These are phyloP conservation scores for Ornithorhynchus anatinus DNA, from an alignment of 2,113 vertebrate species.

Conservation along the genomic window DNA sequence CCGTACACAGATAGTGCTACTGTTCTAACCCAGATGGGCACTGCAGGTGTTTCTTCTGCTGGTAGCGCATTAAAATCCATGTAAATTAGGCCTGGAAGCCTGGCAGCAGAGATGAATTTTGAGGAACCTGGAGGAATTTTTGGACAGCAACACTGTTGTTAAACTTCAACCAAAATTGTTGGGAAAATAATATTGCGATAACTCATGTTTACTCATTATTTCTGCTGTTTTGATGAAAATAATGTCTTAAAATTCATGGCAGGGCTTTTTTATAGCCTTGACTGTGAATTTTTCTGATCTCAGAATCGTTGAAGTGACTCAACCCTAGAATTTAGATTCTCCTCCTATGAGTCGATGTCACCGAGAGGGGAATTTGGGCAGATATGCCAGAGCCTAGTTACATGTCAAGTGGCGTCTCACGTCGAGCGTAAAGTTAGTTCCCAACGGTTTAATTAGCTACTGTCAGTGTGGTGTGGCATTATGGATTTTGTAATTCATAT, in stretches of 20 bases:
- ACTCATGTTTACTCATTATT: too few relatives aligned
- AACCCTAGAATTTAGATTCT: neutral
- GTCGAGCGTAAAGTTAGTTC: neutral
- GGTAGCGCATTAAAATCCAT: too few relatives aligned
- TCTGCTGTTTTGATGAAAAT: conserved; percentile 51
- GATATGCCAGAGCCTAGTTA: neutral
- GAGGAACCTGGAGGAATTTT: too few relatives aligned
- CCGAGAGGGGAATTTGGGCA: neutral
- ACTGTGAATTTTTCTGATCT: conserved; percentile 35
- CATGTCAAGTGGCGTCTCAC: neutral
- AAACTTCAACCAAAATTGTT: too few relatives aligned
- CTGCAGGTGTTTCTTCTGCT: too few relatives aligned
- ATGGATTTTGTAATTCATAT: neutral
- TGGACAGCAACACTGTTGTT: too few relatives aligned
- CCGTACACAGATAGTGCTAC: too few relatives aligned
- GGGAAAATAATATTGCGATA: too few relatives aligned
- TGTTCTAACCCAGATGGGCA: too few relatives aligned
- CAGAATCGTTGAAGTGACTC: neutral
- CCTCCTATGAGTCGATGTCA: neutral
- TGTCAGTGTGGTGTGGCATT: neutral
- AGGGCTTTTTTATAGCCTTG: conserved; percentile 34
- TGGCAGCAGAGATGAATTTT: too few relatives aligned
- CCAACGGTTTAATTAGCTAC: neutral
- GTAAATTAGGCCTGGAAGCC: too few relatives aligned
- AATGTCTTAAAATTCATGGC: conserved; percentile 27